Evolutionary conservation across 53 echinoderm and acorn worm species (phyloP), one percentile per base, ranked within the genome.

Genomic region (Astropecten irregularis): DNA sequence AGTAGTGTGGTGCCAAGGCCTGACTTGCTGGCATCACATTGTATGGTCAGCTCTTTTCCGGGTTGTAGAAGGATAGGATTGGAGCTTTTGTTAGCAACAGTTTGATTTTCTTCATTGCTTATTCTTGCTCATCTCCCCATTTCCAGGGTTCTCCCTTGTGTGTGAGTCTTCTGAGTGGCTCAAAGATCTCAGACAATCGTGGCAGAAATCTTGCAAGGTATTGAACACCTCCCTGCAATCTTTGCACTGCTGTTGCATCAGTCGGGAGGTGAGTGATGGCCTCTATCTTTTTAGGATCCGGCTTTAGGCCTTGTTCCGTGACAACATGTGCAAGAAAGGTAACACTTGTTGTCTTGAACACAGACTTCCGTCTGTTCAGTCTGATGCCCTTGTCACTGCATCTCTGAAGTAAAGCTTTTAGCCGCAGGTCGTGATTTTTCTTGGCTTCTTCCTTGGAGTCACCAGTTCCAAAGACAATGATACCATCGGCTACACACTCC

Each of bases 1-100:
- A n/a, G n/a, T n/a, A n/a, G n/a, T n/a, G n/a, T 35, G 66, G 86
- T 34, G 89, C 87, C 93, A 10, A 87, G 52, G 13, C 82, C 82
- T 26, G 72, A 56, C 15, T 73, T 77, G 54, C 90, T 90, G 38
- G 87, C 84, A 73, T 90, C 73, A 51, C 90, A 90, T 33, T 90
- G 87, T 33, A 81, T 64, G 20, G 52, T 56, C 18, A 81, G 67
- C 9, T 74, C 70, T 40, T 82, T 84, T 50, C 85, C 29, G 9
- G 85, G 90, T 89, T 39, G 40, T 87, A 90, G 82, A 63, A 90
- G 31, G 49, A 22, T 15, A 90, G 71, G 20, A 90, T 68, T 25
- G 90, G 85, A 22, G 74, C 66, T 85, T 85, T n/a, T n/a, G n/a
- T n/a, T n/a, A n/a, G n/a, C n/a, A n/a, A n/a, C n/a, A n/a, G n/a